Conservation (phyloP, 2,888 invertebrate genomes). For the Xanthorhoe spadicearia region DNA sequence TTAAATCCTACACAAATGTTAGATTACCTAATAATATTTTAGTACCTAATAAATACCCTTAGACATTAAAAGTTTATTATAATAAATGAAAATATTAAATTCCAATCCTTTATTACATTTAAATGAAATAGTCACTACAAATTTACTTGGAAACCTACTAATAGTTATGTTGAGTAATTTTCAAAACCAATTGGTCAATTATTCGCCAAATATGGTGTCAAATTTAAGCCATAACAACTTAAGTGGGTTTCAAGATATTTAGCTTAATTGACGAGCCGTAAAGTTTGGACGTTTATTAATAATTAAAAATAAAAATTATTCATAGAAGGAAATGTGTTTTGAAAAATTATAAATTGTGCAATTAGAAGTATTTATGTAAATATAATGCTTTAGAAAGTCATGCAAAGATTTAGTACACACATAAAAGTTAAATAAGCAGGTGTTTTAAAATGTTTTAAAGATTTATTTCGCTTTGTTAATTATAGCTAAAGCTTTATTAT, state of each 20-base stretch:
- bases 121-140: too few species aligned
- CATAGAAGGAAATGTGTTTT: conserved; percentile 5
- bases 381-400: conserved; percentile 18
- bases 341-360: conserved; percentile 14
- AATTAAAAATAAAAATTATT: conserved; percentile 31
- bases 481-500: too few species aligned
- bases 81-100: too few species aligned
- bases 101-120: too few species aligned
- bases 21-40: too few species aligned
- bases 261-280: conserved; percentile 43
- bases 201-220: conserved; percentile 40
- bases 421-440: background rate
- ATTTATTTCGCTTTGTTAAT: background rate
- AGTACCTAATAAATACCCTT: too few species aligned
- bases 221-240: conserved; percentile 39
- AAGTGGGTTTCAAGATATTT: conserved; percentile 37
- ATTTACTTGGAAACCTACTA: too few species aligned
- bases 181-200: conserved; percentile 32
- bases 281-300: conserved; percentile 40
- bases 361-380: conserved; percentile 12
- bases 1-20: too few species aligned
- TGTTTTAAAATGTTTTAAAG: background rate
- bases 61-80: too few species aligned
- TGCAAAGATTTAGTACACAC: background rate
- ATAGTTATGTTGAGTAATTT: conserved; percentile 11